Evolutionary conservation across 2,113 vertebrate species (phyloP).

Genomic region (Panurus biarmicus): DNA sequence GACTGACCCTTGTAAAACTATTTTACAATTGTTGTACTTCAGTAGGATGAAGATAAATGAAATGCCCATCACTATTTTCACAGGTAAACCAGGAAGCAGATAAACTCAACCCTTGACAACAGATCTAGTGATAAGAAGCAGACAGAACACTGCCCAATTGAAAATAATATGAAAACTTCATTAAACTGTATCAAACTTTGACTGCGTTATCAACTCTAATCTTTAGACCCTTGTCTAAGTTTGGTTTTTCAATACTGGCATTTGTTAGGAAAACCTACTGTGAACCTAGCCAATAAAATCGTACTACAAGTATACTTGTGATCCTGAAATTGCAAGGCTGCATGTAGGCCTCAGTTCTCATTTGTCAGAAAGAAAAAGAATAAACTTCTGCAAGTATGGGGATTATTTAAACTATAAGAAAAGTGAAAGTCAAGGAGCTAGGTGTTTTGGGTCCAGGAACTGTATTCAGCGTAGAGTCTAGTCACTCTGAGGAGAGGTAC

Average conservation of each 20-base stretch:
- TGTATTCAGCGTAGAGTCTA: background rate
- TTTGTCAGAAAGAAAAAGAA: background rate
- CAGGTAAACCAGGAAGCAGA: background rate
- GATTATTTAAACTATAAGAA: background rate
- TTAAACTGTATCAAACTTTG: background rate
- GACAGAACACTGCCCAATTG: background rate
- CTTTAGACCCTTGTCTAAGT: background rate
- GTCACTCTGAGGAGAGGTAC: background rate
- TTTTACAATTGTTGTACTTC: background rate
- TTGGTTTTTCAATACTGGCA: background rate
- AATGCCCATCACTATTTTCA: background rate
- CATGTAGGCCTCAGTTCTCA: background rate
- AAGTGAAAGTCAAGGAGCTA: background rate
- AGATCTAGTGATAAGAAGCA: background rate
- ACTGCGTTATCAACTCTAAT: background rate
- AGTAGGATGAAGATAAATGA: background rate
- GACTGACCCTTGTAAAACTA: background rate
- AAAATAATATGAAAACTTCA: background rate
- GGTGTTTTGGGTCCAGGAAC: background rate
- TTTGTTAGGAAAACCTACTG: background rate
- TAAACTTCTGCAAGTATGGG: background rate
- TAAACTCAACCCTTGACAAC: background rate
- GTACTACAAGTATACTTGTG: background rate
- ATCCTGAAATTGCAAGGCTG: background rate
- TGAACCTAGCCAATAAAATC: background rate